A percentile compares a stretch with the other conserved stretches of the same genome.
Conservation (phyloP, 2,888 invertebrate genomes). For the Pycnomerus fuliginosus region DNA sequence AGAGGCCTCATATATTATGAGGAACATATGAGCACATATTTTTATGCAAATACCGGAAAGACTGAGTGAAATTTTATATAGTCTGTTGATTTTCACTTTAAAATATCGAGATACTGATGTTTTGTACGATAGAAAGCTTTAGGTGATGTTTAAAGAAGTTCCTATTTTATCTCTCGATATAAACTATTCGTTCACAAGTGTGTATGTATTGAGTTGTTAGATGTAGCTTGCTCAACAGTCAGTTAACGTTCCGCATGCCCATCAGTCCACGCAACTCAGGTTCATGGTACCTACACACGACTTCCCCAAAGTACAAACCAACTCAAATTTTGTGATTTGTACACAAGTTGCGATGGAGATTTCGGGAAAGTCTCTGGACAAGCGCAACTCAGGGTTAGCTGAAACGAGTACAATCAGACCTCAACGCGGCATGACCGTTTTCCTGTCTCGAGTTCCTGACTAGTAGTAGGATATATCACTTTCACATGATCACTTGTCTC, state of each 20-base stretch:
- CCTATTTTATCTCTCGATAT: constrained; percentile 56
- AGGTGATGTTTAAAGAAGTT: constrained; percentile 57
- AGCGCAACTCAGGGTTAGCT: constrained; percentile 53
- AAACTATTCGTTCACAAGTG: constrained; percentile 51
- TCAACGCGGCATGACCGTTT: constrained; percentile 39
- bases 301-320: neutral
- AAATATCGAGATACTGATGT: constrained; percentile 53
- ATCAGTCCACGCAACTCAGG: constrained; percentile 52
- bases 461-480: constrained; percentile 43
- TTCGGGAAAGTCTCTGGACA: constrained; percentile 27
- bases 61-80: constrained; percentile 58
- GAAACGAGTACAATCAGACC: constrained; percentile 54
- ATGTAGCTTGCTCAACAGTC: constrained; percentile 55
- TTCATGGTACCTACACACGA: constrained; percentile 6
- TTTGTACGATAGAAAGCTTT: constrained; percentile 55
- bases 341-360: constrained; percentile 5
- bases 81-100: constrained; percentile 55
- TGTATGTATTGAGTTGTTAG: constrained; percentile 53
- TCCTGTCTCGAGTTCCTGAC: constrained; percentile 54
- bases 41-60: constrained; percentile 58
- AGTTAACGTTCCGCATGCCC: constrained; percentile 50
- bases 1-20: constrained; percentile 52
- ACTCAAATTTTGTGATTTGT: constrained; percentile 3
- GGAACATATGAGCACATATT: constrained; percentile 55
- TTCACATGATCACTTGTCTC: constrained; percentile 29